Percentiles rank a stretch among this genome's conserved stretches.
Conservation (phyloP, 2,888 invertebrate genomes). For the Eubasilissa splendida region DNA sequence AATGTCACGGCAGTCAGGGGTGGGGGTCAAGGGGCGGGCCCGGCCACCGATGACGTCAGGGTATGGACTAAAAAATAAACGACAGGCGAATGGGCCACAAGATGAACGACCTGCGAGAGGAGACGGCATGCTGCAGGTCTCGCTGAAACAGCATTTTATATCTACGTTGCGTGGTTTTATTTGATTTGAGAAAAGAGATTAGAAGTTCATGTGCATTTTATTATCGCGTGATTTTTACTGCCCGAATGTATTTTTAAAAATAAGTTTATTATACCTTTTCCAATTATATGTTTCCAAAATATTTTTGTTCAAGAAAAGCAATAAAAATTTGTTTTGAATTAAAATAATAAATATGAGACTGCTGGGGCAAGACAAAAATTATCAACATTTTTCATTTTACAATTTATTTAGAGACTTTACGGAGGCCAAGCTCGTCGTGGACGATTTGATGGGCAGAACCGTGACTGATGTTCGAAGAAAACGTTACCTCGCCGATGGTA, state of each 20-base stretch:
- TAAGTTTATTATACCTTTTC: no score
- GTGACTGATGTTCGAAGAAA: no score
- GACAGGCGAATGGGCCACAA: conserved; percentile 24
- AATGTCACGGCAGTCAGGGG: neutral
- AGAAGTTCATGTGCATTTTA: conserved; percentile 13
- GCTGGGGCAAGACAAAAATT: no score
- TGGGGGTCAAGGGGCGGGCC: conserved; percentile 36
- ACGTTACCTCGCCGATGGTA: no score
- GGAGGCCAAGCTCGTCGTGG: no score
- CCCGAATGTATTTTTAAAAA: neutral
- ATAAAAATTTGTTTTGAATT: no score
- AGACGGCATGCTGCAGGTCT: conserved; percentile 14
- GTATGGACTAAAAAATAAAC: conserved; percentile 24
- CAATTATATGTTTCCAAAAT: no score
- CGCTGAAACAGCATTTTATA: conserved; percentile 26
- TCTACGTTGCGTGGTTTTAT: neutral
- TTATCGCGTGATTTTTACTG: neutral
- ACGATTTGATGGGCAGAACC: no score
- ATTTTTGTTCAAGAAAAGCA: no score
- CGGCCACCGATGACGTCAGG: conserved; percentile 27
- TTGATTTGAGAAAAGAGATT: neutral
- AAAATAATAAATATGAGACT: no score
- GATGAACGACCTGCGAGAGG: conserved; percentile 35
- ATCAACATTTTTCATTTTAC: no score
- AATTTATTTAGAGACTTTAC: no score